phyloP scores from a whole-genome alignment of 23 tunicate species.

The Oikopleura dioica region DNA sequence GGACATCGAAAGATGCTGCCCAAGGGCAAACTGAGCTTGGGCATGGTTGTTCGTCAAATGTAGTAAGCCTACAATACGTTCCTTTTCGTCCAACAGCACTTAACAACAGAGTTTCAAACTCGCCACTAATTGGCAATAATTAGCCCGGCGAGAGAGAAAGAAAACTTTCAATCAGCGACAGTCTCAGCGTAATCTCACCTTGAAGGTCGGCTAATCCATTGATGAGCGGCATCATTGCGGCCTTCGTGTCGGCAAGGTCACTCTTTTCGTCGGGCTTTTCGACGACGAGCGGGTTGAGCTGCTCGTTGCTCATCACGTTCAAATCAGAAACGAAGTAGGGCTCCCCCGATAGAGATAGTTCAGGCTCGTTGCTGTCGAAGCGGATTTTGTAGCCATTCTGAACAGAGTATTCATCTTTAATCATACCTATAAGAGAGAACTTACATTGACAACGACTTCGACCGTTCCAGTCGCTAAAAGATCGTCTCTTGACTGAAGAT shows the following conservation, averaged over 20 bases:
- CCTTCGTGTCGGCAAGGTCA: not conserved
- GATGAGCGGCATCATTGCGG: not conserved
- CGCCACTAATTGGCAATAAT: not conserved
- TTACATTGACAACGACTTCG: slow-evolving; percentile 15
- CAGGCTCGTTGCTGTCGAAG: no score
- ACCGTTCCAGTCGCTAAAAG: not conserved
- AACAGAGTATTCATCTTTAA: no score
- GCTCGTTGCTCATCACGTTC: slow-evolving; percentile 3
- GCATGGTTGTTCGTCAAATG: not conserved
- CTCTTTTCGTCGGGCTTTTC: not conserved
- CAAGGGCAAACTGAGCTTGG: not conserved
- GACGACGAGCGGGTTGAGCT: not conserved
- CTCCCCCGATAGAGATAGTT: no score
- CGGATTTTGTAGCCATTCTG: no score
- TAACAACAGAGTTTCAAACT: not conserved
- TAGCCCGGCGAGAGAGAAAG: not conserved
- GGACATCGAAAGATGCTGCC: not conserved
- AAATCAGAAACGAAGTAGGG: not conserved
- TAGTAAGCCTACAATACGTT: not conserved
- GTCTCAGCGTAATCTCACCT: no score
- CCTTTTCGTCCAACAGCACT: not conserved
- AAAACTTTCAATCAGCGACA: not conserved
- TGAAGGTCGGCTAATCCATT: not conserved
- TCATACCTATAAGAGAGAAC: no score
- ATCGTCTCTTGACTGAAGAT: not conserved